Percentiles rank a stretch among this genome's conserved stretches.
Evolutionary conservation across 2,797 vertebrate genomes (phyloP).

Genomic region (Tokudaia tokunoshimensis): DNA sequence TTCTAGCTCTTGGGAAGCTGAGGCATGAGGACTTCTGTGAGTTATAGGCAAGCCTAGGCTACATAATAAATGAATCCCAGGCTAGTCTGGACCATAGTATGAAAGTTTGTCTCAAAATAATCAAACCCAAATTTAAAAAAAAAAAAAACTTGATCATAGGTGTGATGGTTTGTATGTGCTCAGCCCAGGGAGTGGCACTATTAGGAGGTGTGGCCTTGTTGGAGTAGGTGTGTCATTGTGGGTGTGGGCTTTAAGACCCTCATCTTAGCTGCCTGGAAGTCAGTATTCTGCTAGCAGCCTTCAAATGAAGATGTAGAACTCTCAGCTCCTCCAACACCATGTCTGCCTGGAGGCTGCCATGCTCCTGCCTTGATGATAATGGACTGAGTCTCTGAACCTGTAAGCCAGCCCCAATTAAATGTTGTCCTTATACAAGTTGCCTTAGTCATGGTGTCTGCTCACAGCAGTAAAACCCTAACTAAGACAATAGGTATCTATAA

Average conservation of each 20-base stretch:
- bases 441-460: not conserved
- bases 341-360: not conserved
- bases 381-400: not conserved
- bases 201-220: not conserved
- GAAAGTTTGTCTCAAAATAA: not conserved
- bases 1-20: not conserved
- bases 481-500: not conserved
- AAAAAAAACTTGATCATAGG: not conserved
- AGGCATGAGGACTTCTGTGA: not conserved
- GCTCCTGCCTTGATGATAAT: not conserved
- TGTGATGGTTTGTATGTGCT: too few relatives aligned
- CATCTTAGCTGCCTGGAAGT: not conserved
- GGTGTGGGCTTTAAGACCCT: not conserved
- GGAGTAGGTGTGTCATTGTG: not conserved
- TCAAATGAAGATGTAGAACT: not conserved
- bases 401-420: not conserved
- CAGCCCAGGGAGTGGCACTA: not conserved
- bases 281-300: not conserved
- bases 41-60: not conserved
- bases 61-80: not conserved
- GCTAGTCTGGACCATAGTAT: not conserved
- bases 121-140: not conserved
- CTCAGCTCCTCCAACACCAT: too few relatives aligned
- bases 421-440: not conserved
- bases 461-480: not conserved